Conservation (phyloP, 2,888 invertebrate species). For the Rhaphigaster nebulosa region DNA sequence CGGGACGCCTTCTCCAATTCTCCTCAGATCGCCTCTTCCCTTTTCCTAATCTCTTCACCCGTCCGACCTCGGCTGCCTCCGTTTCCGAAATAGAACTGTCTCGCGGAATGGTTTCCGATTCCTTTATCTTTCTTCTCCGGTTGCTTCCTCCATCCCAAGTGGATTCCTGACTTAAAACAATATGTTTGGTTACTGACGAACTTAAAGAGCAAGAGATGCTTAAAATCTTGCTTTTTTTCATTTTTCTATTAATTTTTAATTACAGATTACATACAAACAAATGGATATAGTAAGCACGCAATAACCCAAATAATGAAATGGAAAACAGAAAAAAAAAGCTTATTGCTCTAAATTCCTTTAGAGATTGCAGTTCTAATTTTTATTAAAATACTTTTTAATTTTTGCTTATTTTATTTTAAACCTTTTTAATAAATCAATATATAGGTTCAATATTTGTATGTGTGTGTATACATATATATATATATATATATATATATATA, state of each 20-base stretch:
- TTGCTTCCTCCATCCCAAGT: not conserved
- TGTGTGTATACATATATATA: too few relatives aligned
- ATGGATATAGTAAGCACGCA: too few relatives aligned
- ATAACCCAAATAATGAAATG: too few relatives aligned
- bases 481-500: too few relatives aligned
- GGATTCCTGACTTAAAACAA: not conserved
- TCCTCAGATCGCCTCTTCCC: slow-evolving; percentile 37
- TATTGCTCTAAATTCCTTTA: too few relatives aligned
- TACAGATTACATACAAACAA: not conserved
- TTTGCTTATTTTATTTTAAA: too few relatives aligned
- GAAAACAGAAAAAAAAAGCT: too few relatives aligned
- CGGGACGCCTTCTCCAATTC: not conserved
- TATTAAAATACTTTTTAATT: too few relatives aligned
- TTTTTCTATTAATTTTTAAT: not conserved
- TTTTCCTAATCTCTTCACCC: slow-evolving; percentile 43
- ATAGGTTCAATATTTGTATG: too few relatives aligned
- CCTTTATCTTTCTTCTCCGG: slow-evolving; percentile 14
- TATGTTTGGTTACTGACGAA: not conserved
- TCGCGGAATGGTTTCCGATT: slow-evolving; percentile 25
- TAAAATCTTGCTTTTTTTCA: not conserved
- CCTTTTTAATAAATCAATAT: too few relatives aligned
- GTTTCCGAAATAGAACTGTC: slow-evolving; percentile 41
- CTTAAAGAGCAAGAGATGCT: not conserved
- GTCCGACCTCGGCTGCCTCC: not conserved
- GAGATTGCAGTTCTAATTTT: too few relatives aligned